A percentile compares a stretch with the other conserved stretches of the same genome.
phyloP scores from a whole-genome alignment of 2,888 invertebrate species.

The Drosophila parthenogenetica region DNA sequence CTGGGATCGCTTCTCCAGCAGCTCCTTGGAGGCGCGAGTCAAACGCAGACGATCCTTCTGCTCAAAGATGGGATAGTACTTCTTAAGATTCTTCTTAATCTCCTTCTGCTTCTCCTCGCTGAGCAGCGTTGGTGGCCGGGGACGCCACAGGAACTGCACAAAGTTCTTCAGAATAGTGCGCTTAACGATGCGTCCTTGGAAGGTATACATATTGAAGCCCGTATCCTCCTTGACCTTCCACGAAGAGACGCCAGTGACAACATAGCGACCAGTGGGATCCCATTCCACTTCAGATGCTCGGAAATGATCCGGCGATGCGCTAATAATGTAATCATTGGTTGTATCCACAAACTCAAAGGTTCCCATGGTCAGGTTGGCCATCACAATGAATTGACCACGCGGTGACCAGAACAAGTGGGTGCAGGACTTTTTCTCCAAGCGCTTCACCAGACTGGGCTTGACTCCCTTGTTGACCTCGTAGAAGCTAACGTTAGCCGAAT shows the following conservation, averaged over 20 bases:
- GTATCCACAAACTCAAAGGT: slow-evolving; percentile 98
- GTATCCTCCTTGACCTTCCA: slow-evolving; percentile 97
- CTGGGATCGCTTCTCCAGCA: slow-evolving; percentile 95
- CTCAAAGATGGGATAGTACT: slow-evolving; percentile 97
- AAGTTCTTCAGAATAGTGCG: slow-evolving; percentile 96
- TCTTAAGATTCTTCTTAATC: slow-evolving; percentile 98
- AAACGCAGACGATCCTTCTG: slow-evolving; percentile 97
- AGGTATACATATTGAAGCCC: slow-evolving; percentile 99
- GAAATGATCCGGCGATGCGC: slow-evolving; percentile 97
- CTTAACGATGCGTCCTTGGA: slow-evolving; percentile 92
- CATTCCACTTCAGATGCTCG: slow-evolving; percentile 98
- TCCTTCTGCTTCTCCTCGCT: slow-evolving; percentile 95
- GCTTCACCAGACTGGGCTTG: slow-evolving; percentile 94
- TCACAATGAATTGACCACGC: slow-evolving; percentile 96
- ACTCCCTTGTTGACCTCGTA: slow-evolving; percentile 96
- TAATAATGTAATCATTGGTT: slow-evolving; percentile 96
- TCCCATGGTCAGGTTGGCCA: slow-evolving; percentile 95
- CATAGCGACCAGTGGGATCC: slow-evolving; percentile 99
- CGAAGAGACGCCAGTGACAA: slow-evolving; percentile 96
- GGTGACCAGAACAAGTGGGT: slow-evolving; percentile 98
- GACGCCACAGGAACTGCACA: slow-evolving; percentile 98
- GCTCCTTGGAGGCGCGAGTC: slow-evolving; percentile 97
- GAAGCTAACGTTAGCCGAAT: slow-evolving; percentile 93
- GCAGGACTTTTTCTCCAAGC: slow-evolving; percentile 94
- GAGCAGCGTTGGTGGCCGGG: slow-evolving; percentile 94